Evolutionary conservation across 2,797 vertebrate species (phyloP), one percentile per base, ranked within the genome.

Genomic region (Rhinophrynus dorsalis): DNA sequence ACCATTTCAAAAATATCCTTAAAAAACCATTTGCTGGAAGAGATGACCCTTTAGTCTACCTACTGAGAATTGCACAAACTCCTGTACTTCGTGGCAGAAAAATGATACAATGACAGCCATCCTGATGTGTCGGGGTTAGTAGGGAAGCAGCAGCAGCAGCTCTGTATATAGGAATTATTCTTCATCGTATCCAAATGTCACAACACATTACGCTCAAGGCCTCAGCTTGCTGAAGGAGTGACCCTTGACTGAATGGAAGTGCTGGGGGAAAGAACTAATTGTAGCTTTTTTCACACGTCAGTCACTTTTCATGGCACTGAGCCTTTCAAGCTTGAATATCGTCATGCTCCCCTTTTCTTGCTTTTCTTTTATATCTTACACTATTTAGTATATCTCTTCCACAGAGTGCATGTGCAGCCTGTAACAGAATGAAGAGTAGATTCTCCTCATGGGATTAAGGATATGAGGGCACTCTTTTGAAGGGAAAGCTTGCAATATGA

Each of bases 151-250:
- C 56, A 61, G 38, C 56, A 77, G 84, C 85, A 79, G 79, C 83
- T 86, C 82, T 89, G 88, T 92, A 93, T 87, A 80, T 83, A 88
- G 86, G 91, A 91, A 92, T 92, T 92, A 91, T 94, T 92, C 87
- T 91, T 92, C 88, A 89, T 90, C 84, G 77, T 91, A 91, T 93
- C 90, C 87, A 90, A 87, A 88, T 94, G 93, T 94, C 94, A 79
- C 83, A 74, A 79, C 82, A 69, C 85, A 91, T 96, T 93, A 95
- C 57, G 71, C 84, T 95, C 94, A 93, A 90, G 85, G 81, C 80
- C 68, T 79, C 77, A 78, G 87, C 86, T 88, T 79, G 76, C 84
- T 79, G 77, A 81, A 85, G 82, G 83, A 89, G 79, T 83, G 85
- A 87, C 85, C 84, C 84, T 83, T 78, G 67, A 82, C 85, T 90